Evolutionary conservation across 2,113 vertebrate species (phyloP), one percentile per base, ranked within the genome.

Genomic region (Centropus bengalensis): DNA sequence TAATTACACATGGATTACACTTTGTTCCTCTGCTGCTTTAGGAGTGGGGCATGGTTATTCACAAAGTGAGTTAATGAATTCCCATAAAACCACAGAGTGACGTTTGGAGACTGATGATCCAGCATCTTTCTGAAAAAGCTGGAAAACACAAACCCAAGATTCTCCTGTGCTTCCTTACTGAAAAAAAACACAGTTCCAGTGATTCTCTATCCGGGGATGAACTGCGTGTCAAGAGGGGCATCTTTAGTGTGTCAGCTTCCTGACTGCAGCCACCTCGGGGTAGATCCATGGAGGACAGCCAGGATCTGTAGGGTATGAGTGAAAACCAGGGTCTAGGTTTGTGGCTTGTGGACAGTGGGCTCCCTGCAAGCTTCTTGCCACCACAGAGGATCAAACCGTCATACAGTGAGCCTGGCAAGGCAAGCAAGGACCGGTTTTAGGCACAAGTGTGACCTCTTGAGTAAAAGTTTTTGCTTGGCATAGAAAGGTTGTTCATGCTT

Each of bases 11-110:
- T 38, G 52, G 28, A 44, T 33, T 20, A 26, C 18, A 32, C 18
- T 52, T 60, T 42, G 12, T 42, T 52, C 44, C 47, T 67, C n/a
- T 86, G 58, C 54, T 52, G 0, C n/a, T 2, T 49, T 13, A 33
- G 42, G 82, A 82, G 58, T 45, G n/a, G 30, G 26, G 28, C 9
- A 4, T 59, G 27, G 9, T 45, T 54, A 23, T 44, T 38, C 32
- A 44, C 26, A 16, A 40, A 42, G 45, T 12, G 49, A 74, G 27
- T 64, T 18, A 23, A 40, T 42, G 23, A 47, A 60, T 68, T 80
- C 28, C 38, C 19, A 0, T 59, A 16, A 59, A 86, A 47, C 21
- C 38, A 14, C 2, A 0, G 32, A 33, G 40, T 1, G 7, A 28
- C 27, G 5, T 60, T 16, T n/a, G 66, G 42, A 55, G 9, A 23